phyloP scores from a whole-genome alignment of 2,113 vertebrate species.

The Hypocryptadius cinnamomeus region DNA sequence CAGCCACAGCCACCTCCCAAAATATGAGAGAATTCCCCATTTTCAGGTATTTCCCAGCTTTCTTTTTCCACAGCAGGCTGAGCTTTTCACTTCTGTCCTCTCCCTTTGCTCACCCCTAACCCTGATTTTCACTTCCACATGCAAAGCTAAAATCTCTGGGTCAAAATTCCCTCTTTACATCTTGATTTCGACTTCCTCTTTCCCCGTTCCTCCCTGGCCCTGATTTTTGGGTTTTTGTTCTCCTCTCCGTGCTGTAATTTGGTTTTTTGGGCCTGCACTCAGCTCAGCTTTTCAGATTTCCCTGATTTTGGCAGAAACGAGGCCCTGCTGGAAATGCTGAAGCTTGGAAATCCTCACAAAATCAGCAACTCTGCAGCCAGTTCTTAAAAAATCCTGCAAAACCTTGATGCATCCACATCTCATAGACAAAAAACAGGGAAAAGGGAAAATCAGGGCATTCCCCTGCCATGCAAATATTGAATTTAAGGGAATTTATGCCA shows the following conservation, averaged over 20 bases:
- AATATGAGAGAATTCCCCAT: neutral
- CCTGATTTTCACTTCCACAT: slow-evolving; percentile 65
- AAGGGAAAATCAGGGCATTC: neutral
- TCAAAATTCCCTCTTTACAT: slow-evolving; percentile 48
- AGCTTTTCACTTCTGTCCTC: neutral
- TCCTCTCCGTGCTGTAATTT: neutral
- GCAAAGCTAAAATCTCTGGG: slow-evolving; percentile 16
- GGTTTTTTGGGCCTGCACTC: neutral
- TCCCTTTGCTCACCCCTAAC: neutral
- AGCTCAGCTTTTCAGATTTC: neutral
- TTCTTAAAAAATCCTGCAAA: neutral
- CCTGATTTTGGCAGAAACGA: neutral
- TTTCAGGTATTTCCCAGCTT: neutral
- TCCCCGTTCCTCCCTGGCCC: neutral
- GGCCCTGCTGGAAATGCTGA: neutral
- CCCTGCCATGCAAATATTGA: neutral
- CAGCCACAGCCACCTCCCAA: neutral
- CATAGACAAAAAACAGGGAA: neutral
- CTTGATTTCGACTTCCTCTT: slow-evolving; percentile 45
- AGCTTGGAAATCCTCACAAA: neutral
- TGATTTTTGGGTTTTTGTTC: slow-evolving; percentile 7
- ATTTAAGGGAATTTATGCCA: neutral
- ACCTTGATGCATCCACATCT: neutral
- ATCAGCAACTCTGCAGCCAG: neutral
- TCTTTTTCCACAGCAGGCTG: neutral